Evolutionary conservation across 2,888 invertebrate species (phyloP).

Genomic region (Sphinx pinastri): DNA sequence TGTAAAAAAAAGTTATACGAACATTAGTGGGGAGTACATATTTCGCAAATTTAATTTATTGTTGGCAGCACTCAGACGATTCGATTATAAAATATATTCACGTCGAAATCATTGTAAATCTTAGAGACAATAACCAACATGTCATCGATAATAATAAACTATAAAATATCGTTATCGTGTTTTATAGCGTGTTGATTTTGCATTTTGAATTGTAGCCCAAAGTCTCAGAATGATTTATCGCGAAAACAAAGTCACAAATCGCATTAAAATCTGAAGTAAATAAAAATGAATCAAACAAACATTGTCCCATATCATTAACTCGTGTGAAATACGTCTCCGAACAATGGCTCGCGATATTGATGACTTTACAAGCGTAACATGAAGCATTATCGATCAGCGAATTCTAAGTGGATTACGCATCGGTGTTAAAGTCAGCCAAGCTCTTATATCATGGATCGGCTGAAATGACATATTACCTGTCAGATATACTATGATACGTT

Average conservation of each 20-base stretch:
- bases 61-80: too few species aligned
- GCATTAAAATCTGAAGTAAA: slow-evolving; percentile 1
- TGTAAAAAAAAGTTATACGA: too few species aligned
- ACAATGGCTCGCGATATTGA: slow-evolving; percentile 33
- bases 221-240: slow-evolving; percentile 18
- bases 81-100: too few species aligned
- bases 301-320: slow-evolving; percentile 23
- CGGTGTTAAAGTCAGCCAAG: slow-evolving; percentile 53
- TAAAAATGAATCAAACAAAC: slow-evolving; percentile 12
- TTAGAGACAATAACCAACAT: not conserved
- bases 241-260: slow-evolving; percentile 8
- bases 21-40: too few species aligned
- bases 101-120: not conserved
- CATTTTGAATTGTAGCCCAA: slow-evolving; percentile 9
- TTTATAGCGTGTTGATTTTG: slow-evolving; percentile 9
- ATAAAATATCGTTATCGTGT: not conserved
- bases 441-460: slow-evolving; percentile 58
- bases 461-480: slow-evolving; percentile 74
- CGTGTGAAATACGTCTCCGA: slow-evolving; percentile 21
- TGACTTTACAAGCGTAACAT: slow-evolving; percentile 37
- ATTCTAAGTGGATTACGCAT: slow-evolving; percentile 41
- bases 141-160: not conserved
- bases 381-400: slow-evolving; percentile 30
- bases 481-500: slow-evolving; percentile 59
- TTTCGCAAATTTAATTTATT: too few species aligned